A percentile compares a stretch with the other conserved stretches of the same genome.
Conservation (phyloP, 30 jellyfish, hydroid and myxozoan species). For the Pelagia noctiluca region DNA sequence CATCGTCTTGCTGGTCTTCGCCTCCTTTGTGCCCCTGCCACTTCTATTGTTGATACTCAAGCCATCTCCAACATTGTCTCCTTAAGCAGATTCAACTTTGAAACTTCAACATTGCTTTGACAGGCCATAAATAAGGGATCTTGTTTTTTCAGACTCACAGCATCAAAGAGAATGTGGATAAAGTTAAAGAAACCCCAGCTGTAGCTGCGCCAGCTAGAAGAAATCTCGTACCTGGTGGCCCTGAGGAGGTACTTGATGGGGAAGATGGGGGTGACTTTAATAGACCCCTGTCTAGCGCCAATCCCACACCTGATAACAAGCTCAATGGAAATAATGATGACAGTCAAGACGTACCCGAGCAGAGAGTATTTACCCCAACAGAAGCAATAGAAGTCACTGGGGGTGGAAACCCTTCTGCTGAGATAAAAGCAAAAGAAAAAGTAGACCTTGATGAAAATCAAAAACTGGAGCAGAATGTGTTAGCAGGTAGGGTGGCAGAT, state of each 20-base stretch:
- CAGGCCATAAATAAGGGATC: too few relatives aligned
- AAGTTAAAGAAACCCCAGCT: neutral
- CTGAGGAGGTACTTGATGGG: neutral
- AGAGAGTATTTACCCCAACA: too few relatives aligned
- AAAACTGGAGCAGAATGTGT: conserved; percentile 13
- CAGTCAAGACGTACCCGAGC: neutral
- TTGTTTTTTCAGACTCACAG: too few relatives aligned
- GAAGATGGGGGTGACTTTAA: neutral
- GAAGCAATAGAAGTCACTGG: too few relatives aligned
- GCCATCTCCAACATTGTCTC: too few relatives aligned
- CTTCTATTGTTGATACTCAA: too few relatives aligned
- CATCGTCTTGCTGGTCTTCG: too few relatives aligned
- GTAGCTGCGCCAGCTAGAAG: neutral
- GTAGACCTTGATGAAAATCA: conserved; percentile 28
- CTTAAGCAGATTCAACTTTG: too few relatives aligned
- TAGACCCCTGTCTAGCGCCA: neutral
- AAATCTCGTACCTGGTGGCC: conserved; percentile 34
- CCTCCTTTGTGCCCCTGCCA: too few relatives aligned
- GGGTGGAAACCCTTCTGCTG: neutral
- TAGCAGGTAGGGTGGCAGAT: conserved; percentile 29
- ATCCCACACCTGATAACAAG: neutral
- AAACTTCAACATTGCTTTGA: too few relatives aligned
- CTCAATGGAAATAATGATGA: neutral
- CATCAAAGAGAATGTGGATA: neutral
- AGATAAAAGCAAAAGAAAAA: neutral